These are phyloP conservation scores for Allacma fusca DNA, from an alignment of 2,888 invertebrate genomes.

Conservation along the genomic window DNA sequence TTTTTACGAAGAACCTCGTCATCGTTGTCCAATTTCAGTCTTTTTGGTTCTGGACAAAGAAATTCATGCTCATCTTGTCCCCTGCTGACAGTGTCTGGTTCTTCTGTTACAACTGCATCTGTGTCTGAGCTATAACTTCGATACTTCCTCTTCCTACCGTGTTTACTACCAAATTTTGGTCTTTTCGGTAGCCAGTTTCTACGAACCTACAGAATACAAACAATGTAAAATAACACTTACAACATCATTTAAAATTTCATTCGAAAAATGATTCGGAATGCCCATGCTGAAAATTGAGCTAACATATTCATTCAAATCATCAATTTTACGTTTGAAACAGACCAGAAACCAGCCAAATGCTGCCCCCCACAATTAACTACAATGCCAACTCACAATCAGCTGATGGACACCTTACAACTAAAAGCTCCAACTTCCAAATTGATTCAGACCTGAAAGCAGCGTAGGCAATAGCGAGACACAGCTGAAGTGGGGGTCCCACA, in stretches of 20 bases:
- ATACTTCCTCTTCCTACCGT: conserved; percentile 11
- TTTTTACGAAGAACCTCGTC: too few relatives aligned
- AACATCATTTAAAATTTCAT: background rate
- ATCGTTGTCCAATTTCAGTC: too few relatives aligned
- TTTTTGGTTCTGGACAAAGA: too few relatives aligned
- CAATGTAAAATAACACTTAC: background rate
- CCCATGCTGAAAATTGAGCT: too few relatives aligned
- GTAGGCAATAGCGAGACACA: conserved; percentile 49
- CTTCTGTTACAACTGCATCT: too few relatives aligned
- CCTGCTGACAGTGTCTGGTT: too few relatives aligned
- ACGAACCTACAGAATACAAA: conserved; percentile 42
- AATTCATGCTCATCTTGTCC: too few relatives aligned
- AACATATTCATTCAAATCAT: too few relatives aligned
- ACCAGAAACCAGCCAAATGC: too few relatives aligned
- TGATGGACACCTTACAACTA: background rate
- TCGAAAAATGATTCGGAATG: conserved; percentile 18
- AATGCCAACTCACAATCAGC: background rate
- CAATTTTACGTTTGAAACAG: too few relatives aligned
- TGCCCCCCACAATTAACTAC: too few relatives aligned
- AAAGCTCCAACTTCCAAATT: conserved; percentile 27
- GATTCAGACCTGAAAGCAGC: conserved; percentile 58
- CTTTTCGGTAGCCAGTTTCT: conserved; percentile 56
- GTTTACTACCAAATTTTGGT: conserved; percentile 48
- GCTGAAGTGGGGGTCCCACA: conserved; percentile 49
- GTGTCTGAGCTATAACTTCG: too few relatives aligned